Evolutionary conservation across 2,888 invertebrate species (phyloP).

Genomic region (Lepidonotus clava): DNA sequence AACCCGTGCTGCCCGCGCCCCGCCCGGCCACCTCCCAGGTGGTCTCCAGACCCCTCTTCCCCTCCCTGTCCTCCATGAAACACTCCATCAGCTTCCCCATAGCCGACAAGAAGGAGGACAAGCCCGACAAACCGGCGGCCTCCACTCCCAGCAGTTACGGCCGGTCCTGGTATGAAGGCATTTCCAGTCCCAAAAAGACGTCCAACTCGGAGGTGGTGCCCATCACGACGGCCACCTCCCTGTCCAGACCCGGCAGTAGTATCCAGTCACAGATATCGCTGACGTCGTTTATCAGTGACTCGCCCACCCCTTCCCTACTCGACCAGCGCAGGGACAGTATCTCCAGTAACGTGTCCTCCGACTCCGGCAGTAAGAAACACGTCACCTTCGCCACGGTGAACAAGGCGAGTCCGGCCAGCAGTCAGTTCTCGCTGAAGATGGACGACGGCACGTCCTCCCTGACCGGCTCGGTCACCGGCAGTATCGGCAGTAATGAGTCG

Average conservation of each 20-base stretch:
- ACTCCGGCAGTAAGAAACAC: conserved; percentile 32
- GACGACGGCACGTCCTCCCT: conserved; percentile 24
- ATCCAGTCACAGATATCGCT: conserved; percentile 13
- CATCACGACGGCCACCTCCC: conserved; percentile 6
- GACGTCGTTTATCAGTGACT: conserved; percentile 22
- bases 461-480: conserved; percentile 30
- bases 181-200: background rate
- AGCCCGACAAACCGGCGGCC: background rate
- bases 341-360: conserved; percentile 38
- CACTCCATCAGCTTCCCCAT: conserved; percentile 53
- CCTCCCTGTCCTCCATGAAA: conserved; percentile 43
- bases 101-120: background rate
- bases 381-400: conserved; percentile 47
- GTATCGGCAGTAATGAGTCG: conserved; percentile 37
- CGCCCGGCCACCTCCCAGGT: background rate
- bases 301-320: background rate
- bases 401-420: conserved; percentile 53
- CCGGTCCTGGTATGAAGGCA: conserved; percentile 49
- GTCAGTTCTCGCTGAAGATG: conserved; percentile 43
- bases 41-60: conserved; percentile 40
- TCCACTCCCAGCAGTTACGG: background rate
- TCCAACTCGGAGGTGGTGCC: conserved; percentile 16
- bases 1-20: background rate
- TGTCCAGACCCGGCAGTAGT: background rate
- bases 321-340: conserved; percentile 49